These are phyloP conservation scores for Phortica variegata DNA, from an alignment of 1,140 invertebrate species.

Conservation along the genomic window DNA sequence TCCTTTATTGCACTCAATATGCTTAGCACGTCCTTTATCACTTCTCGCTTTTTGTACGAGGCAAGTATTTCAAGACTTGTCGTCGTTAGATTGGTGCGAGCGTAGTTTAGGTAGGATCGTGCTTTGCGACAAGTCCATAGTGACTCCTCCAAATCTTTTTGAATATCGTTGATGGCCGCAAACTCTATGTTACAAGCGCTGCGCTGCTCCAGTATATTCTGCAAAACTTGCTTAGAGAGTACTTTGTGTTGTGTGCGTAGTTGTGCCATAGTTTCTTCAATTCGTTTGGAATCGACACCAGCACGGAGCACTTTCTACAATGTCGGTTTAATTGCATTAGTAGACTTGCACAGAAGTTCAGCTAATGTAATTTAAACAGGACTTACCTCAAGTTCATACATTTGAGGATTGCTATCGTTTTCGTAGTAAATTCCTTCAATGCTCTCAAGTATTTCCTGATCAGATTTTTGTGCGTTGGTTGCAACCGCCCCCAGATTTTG, in stretches of 20 bases:
- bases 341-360: background rate
- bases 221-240: slow-evolving; percentile 87
- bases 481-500: background rate
- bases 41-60: slow-evolving; percentile 82
- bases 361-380: background rate
- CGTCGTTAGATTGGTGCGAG: slow-evolving; percentile 78
- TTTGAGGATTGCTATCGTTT: slow-evolving; percentile 63
- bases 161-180: slow-evolving; percentile 73
- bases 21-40: slow-evolving; percentile 73
- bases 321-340: background rate
- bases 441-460: slow-evolving; percentile 73
- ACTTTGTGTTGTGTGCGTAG: slow-evolving; percentile 77
- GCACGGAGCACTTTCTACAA: slow-evolving; percentile 63
- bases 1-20: slow-evolving; percentile 81
- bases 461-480: slow-evolving; percentile 59
- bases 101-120: slow-evolving; percentile 69
- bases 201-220: slow-evolving; percentile 88
- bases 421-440: slow-evolving; percentile 72
- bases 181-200: slow-evolving; percentile 82
- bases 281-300: slow-evolving; percentile 65
- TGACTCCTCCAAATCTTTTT: slow-evolving; percentile 68
- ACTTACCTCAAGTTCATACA: slow-evolving; percentile 67
- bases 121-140: slow-evolving; percentile 71
- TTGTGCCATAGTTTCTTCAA: slow-evolving; percentile 67
- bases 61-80: slow-evolving; percentile 83